These are phyloP conservation scores for Masticophis lateralis DNA, from an alignment of 2,797 vertebrate genomes.

Conservation along the genomic window DNA sequence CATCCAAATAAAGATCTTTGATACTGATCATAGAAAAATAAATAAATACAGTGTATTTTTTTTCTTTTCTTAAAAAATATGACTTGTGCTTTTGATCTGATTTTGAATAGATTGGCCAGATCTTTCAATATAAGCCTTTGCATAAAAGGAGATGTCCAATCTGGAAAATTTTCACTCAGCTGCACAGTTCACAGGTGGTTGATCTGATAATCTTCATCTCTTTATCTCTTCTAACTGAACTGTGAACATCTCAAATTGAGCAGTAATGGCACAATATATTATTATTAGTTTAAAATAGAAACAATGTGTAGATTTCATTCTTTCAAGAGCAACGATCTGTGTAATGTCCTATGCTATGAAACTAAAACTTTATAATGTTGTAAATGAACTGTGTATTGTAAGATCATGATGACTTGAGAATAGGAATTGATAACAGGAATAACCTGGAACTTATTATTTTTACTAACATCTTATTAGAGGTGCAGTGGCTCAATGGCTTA, in stretches of 20 bases:
- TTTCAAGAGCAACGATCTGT: conserved; percentile 23
- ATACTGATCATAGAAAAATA: neutral
- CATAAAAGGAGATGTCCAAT: neutral
- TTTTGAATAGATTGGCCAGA: neutral
- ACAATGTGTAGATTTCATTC: neutral
- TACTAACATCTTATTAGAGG: neutral
- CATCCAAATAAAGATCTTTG: neutral
- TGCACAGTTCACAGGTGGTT: neutral
- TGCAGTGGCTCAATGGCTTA: neutral
- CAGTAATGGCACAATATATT: neutral
- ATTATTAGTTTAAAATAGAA: conserved; percentile 24
- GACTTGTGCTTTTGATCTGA: neutral
- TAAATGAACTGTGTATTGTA: conserved; percentile 3
- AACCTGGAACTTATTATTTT: neutral
- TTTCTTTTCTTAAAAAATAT: neutral
- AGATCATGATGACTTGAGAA: conserved; percentile 17
- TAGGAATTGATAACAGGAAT: neutral
- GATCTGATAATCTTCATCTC: neutral
- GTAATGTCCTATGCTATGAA: neutral
- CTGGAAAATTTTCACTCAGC: neutral
- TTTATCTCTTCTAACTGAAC: neutral
- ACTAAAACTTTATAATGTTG: neutral
- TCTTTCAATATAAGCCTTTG: neutral
- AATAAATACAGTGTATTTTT: neutral
- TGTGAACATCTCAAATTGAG: conserved; percentile 15